These are phyloP conservation scores for Tenualosa thibaudeaui DNA, from an alignment of 2,797 vertebrate genomes.

Conservation along the genomic window DNA sequence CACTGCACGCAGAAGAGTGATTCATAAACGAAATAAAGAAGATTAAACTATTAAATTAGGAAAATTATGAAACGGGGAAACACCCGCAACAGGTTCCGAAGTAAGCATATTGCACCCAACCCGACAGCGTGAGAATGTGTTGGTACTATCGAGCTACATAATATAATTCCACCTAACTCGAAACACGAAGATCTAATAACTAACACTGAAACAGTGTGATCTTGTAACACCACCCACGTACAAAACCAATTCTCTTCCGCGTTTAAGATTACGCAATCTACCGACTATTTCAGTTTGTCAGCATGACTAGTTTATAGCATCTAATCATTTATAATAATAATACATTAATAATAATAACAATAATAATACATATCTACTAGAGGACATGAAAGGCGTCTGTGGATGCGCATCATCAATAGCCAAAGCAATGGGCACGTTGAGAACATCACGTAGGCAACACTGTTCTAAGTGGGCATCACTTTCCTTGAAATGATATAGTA, in stretches of 20 bases:
- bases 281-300: not conserved
- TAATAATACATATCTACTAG: not conserved
- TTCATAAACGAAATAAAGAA: not conserved
- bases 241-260: not conserved
- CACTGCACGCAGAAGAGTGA: not conserved
- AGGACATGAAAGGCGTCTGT: not conserved
- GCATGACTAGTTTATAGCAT: not conserved
- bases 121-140: not conserved
- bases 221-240: not conserved
- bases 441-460: slow-evolving; percentile 12
- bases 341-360: not conserved
- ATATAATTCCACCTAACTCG: not conserved
- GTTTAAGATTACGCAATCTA: not conserved
- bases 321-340: not conserved
- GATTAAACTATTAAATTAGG: not conserved
- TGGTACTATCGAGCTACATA: not conserved
- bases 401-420: not conserved
- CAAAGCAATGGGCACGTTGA: not conserved
- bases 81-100: not conserved
- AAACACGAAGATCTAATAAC: not conserved
- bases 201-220: not conserved
- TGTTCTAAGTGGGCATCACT: not conserved
- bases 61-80: not conserved
- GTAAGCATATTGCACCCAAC: not conserved
- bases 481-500: not conserved